Conservation (phyloP, 2,113 vertebrate genomes). For the Colius striatus region DNA sequence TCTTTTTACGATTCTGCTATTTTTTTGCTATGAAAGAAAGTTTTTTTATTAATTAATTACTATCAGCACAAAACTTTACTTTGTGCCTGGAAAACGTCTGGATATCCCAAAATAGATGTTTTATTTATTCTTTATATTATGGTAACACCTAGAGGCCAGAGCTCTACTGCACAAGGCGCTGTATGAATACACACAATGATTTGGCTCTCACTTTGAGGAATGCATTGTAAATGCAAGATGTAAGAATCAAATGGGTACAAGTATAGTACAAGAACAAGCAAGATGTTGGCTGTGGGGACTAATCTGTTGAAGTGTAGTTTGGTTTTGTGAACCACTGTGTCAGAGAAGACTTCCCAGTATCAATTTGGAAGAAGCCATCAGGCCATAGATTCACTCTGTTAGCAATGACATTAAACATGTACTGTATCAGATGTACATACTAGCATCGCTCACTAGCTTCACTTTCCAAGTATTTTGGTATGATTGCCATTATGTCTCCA, state of each 20-base stretch:
- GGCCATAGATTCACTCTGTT: neutral
- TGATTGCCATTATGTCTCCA: neutral
- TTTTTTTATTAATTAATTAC: neutral
- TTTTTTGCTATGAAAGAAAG: neutral
- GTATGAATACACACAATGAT: neutral
- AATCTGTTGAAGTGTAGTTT: neutral
- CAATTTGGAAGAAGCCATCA: neutral
- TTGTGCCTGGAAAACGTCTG: neutral
- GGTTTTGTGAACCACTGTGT: neutral
- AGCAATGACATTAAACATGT: neutral
- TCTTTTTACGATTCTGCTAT: neutral
- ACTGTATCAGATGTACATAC: neutral
- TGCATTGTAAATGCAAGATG: neutral
- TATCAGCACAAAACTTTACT: neutral
- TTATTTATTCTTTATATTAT: conserved; percentile 57
- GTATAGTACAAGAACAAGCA: neutral
- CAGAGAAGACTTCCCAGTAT: neutral
- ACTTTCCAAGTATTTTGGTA: neutral
- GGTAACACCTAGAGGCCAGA: conserved; percentile 57
- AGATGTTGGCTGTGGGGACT: neutral
- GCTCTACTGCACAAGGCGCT: neutral
- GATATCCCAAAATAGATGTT: neutral
- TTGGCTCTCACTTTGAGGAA: neutral
- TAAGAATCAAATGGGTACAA: neutral
- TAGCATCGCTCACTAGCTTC: neutral